Evolutionary conservation across 35 echinoderm and acorn worm genomes (phyloP).

Genomic region (Stichopus chloronotus): DNA sequence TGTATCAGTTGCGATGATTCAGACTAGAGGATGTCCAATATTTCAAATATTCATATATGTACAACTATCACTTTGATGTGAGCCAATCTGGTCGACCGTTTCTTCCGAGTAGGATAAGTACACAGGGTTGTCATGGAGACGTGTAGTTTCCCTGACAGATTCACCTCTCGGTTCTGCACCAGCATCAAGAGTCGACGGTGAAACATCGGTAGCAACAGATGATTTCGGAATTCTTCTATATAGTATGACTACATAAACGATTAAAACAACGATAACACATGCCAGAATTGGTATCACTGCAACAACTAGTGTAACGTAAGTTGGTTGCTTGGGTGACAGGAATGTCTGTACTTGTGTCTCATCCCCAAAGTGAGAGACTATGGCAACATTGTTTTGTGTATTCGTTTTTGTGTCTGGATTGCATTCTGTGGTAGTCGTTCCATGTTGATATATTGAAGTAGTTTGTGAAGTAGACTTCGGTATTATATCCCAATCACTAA

Average conservation of each 20-base stretch:
- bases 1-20: too few species aligned
- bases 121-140: not conserved
- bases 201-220: not conserved
- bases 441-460: not conserved
- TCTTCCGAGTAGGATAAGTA: not conserved
- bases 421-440: too few species aligned
- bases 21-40: too few species aligned
- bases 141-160: not conserved
- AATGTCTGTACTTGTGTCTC: not conserved
- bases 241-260: not conserved
- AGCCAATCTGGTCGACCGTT: not conserved
- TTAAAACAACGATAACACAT: not conserved
- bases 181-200: not conserved
- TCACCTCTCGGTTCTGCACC: not conserved
- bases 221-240: not conserved
- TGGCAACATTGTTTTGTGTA: not conserved
- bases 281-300: too few species aligned
- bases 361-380: not conserved
- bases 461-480: not conserved
- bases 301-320: not conserved
- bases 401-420: too few species aligned
- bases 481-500: not conserved
- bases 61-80: not conserved
- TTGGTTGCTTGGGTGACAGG: not conserved
- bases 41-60: too few species aligned